phyloP scores from a whole-genome alignment of 2,888 invertebrate genomes.

The Ichneumoninae sp. region DNA sequence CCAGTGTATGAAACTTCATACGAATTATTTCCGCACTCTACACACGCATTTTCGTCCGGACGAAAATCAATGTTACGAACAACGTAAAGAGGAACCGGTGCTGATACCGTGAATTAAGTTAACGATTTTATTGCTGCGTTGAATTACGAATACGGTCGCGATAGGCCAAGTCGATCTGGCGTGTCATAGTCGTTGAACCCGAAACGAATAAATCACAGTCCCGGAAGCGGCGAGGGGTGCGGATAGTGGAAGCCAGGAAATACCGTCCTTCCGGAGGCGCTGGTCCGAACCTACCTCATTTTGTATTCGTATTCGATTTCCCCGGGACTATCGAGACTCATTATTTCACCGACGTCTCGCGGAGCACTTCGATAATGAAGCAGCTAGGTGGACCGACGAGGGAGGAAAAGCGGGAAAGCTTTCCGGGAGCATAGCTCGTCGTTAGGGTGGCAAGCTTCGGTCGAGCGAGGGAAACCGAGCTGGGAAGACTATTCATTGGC shows the following conservation, averaged over 20 bases:
- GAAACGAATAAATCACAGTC: constrained; percentile 41
- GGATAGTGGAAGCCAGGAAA: constrained; percentile 18
- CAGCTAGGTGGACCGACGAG: neutral
- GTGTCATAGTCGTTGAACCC: constrained; percentile 3
- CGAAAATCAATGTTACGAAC: neutral
- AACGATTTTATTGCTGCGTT: neutral
- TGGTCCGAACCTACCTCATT: constrained; percentile 38
- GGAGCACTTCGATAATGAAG: constrained; percentile 57
- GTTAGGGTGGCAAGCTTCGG: constrained; percentile 43
- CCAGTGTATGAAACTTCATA: no score
- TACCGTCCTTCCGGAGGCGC: constrained; percentile 2
- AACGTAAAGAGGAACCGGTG: neutral
- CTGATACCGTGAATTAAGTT: neutral
- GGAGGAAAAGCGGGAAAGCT: constrained; percentile 40
- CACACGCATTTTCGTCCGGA: neutral
- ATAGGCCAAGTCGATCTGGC: constrained; percentile 28
- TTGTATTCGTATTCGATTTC: constrained; percentile 49
- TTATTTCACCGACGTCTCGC: constrained; percentile 61
- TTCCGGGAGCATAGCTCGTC: constrained; percentile 46
- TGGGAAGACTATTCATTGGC: constrained; percentile 28
- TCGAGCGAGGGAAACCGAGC: constrained; percentile 35
- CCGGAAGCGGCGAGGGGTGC: constrained; percentile 5
- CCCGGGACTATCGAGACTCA: constrained; percentile 54
- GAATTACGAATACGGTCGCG: neutral
- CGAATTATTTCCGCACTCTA: neutral